Evolutionary conservation across 2,113 vertebrate genomes (phyloP).

Genomic region (Platysteira castanea): DNA sequence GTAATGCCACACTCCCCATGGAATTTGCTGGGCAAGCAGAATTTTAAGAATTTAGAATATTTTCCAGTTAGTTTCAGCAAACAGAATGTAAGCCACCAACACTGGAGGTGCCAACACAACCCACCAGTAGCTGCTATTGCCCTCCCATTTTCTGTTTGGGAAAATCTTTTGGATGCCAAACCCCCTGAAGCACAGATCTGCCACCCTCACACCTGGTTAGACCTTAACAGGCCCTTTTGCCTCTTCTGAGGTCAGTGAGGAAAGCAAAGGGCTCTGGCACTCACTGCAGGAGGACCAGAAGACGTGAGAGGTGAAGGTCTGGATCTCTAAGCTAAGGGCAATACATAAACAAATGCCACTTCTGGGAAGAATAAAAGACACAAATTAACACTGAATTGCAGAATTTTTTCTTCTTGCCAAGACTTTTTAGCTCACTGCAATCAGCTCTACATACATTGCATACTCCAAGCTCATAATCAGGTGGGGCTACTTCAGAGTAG

Average conservation of each 20-base stretch:
- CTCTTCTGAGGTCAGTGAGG: background rate
- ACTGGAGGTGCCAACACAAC: background rate
- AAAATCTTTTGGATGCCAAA: background rate
- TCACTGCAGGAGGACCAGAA: background rate
- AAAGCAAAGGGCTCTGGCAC: background rate
- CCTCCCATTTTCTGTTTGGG: background rate
- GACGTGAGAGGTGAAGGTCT: background rate
- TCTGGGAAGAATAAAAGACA: background rate
- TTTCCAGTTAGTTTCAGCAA: slow-evolving; percentile 1
- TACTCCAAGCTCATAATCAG: background rate
- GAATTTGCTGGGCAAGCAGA: slow-evolving; percentile 25
- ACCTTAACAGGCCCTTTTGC: background rate
- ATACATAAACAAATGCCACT: background rate
- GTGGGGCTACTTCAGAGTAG: background rate
- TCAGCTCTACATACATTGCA: background rate
- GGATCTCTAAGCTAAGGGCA: background rate
- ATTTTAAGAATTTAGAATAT: slow-evolving; percentile 21
- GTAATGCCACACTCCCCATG: background rate
- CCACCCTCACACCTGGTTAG: background rate
- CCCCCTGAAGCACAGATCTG: background rate
- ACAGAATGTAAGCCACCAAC: background rate
- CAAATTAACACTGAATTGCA: background rate
- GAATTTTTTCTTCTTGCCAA: background rate
- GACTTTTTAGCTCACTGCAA: background rate
- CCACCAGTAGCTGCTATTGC: background rate